phyloP scores from a whole-genome alignment of 2,888 invertebrate genomes.

The Xylota segnis region DNA sequence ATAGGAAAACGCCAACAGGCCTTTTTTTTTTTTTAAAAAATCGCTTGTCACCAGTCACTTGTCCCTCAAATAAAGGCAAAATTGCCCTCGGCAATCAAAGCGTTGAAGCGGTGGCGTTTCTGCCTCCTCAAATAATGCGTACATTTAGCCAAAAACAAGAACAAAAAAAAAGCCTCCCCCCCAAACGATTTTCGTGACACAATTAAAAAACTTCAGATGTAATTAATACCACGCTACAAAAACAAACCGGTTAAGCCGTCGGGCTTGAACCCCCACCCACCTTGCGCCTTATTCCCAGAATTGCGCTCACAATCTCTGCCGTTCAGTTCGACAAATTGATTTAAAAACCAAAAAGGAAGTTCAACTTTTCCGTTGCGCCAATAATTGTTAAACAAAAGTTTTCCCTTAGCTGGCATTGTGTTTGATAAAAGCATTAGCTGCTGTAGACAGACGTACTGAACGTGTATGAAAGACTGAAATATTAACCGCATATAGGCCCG shows the following conservation, averaged over 20 bases:
- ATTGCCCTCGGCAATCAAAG: neutral
- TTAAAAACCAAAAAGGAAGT: slow-evolving; percentile 41
- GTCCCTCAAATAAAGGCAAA: neutral
- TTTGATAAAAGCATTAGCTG: slow-evolving; percentile 52
- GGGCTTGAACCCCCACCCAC: neutral
- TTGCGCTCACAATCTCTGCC: slow-evolving; percentile 10
- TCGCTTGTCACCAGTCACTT: neutral
- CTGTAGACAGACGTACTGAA: slow-evolving; percentile 14
- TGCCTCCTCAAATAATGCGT: neutral
- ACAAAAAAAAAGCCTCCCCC: neutral
- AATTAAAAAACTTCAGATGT: slow-evolving; percentile 18
- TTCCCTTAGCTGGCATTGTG: slow-evolving; percentile 48
- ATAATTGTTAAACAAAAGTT: slow-evolving; percentile 66
- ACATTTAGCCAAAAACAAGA: neutral
- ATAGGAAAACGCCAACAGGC: too few relatives aligned
- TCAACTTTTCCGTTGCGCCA: slow-evolving; percentile 54
- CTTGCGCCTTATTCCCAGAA: neutral
- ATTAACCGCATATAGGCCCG: slow-evolving; percentile 62
- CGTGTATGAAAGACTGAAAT: slow-evolving; percentile 40
- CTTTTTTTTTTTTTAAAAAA: neutral
- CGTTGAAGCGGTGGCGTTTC: neutral
- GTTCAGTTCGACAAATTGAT: slow-evolving; percentile 56
- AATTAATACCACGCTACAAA: slow-evolving; percentile 24
- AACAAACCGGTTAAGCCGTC: slow-evolving; percentile 8
- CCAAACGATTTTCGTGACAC: slow-evolving; percentile 9